Base-by-base conservation (phyloP, 37 sponge, comb jelly and placozoan genomes). In the Lycopodina hypogea region DNA sequence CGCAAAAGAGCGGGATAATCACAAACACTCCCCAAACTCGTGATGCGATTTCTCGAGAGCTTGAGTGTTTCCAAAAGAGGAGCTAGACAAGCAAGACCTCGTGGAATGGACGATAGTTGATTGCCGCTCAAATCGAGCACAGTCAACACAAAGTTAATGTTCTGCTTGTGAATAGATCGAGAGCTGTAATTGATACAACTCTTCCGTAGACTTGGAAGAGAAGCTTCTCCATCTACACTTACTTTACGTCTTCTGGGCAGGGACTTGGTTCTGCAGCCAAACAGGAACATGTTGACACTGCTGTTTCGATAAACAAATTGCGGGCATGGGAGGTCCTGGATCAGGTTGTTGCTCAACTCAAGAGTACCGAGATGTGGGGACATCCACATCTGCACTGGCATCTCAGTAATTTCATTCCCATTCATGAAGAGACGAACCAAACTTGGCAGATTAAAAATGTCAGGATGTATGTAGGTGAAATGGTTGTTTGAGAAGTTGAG, bases 1-100 rank as follows among this genome's bases (percentile, higher is more conserved):
- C 69, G 55, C 18, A 90, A 61, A 4, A 19, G 19, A 4, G 74
- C 58, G 0, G 91, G 91, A 61, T 82, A 90, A 63, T 76, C 72
- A 0, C 52, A 36, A 1, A 75, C 33, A 24, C 30, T 14, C 1
- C 91, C 83, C 36, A 90, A 38, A 58, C 71, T 36, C 18, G 18
- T 71, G 59, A 90, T 77, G 34, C 17, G 41, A 45, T 90, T 90
- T 0, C 74, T 42, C 7, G 58, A 55, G 6, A 86, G 45, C 39
- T 86, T 86, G 18, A 90, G 79, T 12, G 78, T 75, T 19, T 41
- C n/a, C 18, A 90, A 57, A 17, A 73, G 56, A 0, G 84, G 91
- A 19, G 87, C 91, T 0, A 90, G 83, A 38, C 91, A 90, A 0
- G 87, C 63, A 26, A 90, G 71, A 1, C 83, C 87, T 0, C 23